phyloP scores from a whole-genome alignment of 2,797 vertebrate species.

The Myiothlypis coronata region DNA sequence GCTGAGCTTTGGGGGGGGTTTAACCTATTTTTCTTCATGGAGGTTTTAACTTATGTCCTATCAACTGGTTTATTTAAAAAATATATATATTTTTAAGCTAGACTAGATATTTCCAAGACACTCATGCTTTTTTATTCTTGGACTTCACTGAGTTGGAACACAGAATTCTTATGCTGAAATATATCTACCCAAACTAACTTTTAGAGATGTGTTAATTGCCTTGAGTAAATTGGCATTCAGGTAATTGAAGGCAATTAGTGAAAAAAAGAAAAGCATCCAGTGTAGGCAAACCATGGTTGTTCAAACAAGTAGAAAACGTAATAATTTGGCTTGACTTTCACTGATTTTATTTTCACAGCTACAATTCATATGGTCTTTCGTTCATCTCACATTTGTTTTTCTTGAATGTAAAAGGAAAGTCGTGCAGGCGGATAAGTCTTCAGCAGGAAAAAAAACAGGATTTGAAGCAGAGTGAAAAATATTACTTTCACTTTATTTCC shows the following conservation, averaged over 20 bases:
- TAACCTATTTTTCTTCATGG: background rate
- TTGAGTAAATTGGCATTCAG: background rate
- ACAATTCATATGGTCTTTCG: background rate
- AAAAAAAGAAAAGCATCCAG: background rate
- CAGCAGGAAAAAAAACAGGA: background rate
- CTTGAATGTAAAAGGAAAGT: background rate
- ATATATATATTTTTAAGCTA: background rate
- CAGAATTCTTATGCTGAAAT: background rate
- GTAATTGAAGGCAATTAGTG: conserved; percentile 12
- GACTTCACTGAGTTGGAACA: background rate
- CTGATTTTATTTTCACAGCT: background rate
- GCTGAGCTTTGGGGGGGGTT: rapidly evolving
- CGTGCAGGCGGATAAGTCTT: background rate
- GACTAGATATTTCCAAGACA: background rate
- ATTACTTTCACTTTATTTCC: background rate
- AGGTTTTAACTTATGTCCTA: background rate
- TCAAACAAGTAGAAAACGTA: background rate
- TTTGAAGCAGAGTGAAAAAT: background rate
- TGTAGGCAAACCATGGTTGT: background rate
- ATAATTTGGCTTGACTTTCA: background rate
- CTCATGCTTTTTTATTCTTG: background rate
- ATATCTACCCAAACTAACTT: background rate
- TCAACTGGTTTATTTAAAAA: background rate
- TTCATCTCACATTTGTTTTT: background rate
- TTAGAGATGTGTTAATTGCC: background rate